Evolutionary conservation across 1,140 invertebrate genomes (phyloP).

Genomic region (Trichonephila clavipes): DNA sequence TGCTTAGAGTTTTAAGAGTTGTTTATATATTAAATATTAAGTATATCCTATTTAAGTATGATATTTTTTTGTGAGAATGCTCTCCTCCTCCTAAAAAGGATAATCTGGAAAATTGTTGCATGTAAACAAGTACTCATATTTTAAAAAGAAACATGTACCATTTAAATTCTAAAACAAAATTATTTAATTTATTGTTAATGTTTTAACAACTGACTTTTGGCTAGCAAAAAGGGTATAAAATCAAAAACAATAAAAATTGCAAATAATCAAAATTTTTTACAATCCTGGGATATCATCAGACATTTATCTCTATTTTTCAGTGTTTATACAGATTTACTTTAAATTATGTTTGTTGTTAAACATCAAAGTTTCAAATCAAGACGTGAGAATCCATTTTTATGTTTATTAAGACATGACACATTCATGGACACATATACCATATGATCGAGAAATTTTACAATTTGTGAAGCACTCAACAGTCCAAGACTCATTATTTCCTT

Average conservation of each 20-base stretch:
- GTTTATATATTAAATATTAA: too few species aligned
- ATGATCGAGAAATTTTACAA: neutral
- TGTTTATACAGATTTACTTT: neutral
- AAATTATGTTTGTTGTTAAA: neutral
- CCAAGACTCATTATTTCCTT: neutral
- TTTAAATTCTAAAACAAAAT: too few species aligned
- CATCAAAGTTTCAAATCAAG: neutral
- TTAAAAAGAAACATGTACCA: too few species aligned
- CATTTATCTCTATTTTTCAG: neutral
- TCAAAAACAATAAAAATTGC: neutral
- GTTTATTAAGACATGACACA: neutral
- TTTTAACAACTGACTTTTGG: too few species aligned
- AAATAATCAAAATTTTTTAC: neutral
- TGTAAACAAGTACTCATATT: too few species aligned
- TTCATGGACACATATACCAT: neutral
- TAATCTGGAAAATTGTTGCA: too few species aligned
- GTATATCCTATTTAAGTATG: too few species aligned
- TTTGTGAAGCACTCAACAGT: slow-evolving; percentile 2
- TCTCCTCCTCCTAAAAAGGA: too few species aligned
- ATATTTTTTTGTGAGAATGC: too few species aligned
- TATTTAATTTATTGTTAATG: too few species aligned
- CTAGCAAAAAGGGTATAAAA: neutral
- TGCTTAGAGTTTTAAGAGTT: too few species aligned
- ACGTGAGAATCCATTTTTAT: neutral
- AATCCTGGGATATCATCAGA: too few species aligned